Percentiles rank a stretch among this genome's conserved stretches.
These are phyloP conservation scores for Neomicropteryx cornuta DNA, from an alignment of 1,140 invertebrate species.

Conservation along the genomic window DNA sequence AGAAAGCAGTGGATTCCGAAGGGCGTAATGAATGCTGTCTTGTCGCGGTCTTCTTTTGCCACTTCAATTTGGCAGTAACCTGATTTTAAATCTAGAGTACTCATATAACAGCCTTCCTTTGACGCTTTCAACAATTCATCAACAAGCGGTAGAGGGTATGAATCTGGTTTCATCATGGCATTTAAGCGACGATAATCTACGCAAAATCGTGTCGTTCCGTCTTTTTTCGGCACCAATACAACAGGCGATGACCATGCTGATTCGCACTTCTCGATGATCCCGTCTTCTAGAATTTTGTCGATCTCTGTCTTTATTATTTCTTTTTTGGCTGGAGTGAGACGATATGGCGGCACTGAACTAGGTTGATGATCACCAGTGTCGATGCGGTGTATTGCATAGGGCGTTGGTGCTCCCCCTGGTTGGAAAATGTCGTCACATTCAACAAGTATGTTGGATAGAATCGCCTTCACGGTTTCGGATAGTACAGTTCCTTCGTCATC, in stretches of 20 bases:
- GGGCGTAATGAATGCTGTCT: constrained; percentile 8
- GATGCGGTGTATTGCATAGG: constrained; percentile 15
- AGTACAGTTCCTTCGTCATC: constrained; percentile 6
- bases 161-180: constrained; percentile 18
- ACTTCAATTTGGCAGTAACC: constrained; percentile 20
- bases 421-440: background rate
- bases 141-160: constrained; percentile 29
- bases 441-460: constrained; percentile 1
- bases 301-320: constrained; percentile 11
- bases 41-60: constrained; percentile 5
- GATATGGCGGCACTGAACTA: constrained; percentile 19
- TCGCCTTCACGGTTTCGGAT: background rate
- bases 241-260: constrained; percentile 24
- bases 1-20: constrained; percentile 1
- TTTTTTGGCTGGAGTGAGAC: constrained; percentile 15
- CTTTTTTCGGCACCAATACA: constrained; percentile 22
- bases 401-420: constrained; percentile 10
- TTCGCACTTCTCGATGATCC: constrained; percentile 21
- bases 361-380: constrained; percentile 18
- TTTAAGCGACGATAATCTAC: constrained; percentile 25
- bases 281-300: constrained; percentile 17
- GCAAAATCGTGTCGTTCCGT: constrained; percentile 19
- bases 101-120: constrained; percentile 15
- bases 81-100: constrained; percentile 39
- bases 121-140: constrained; percentile 25